Evolutionary conservation across 2,888 invertebrate genomes (phyloP), one percentile per base, ranked within the genome.

Genomic region (Aethes cnicana): DNA sequence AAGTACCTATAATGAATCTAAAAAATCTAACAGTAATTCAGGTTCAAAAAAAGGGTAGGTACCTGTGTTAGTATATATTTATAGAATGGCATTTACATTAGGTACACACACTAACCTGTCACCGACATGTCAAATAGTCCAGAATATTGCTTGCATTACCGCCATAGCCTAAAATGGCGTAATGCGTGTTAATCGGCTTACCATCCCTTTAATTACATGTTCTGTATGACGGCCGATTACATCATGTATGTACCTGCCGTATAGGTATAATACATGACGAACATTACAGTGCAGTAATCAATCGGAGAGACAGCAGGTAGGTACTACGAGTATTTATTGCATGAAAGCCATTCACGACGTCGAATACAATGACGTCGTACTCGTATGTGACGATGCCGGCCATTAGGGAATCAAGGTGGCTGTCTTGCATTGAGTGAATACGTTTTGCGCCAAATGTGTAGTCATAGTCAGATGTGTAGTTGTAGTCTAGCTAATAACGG

Each of bases 101-200:
- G n/a, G n/a, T n/a, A n/a, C n/a, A n/a, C n/a, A n/a, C n/a, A n/a
- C n/a, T n/a, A n/a, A n/a, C n/a, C n/a, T n/a, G n/a, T n/a, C n/a
- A n/a, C n/a, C n/a, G n/a, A n/a, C n/a, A n/a, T n/a, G n/a, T n/a
- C 5, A 14, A 2, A 21, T 8, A 8, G n/a, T 2, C n/a, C 14
- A 16, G 23, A 16, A 33, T 9, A 9, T 39, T 2, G 25, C 16
- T 30, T 42, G 42, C 28, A 42, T 42, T 30, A 18, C 12, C 42
- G 25, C n/a, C 23, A 6, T 8, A 28, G 26, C 18, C 12, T 28
- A 28, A 42, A 42, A 42, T 18, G 14, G 28, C 26, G n/a, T 42
- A 28, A 28, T 42, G 11, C 18, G n/a, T 11, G 75, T 71, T 79
- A 81, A 81, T 77, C 77, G 68, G 72, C 74, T 81, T 72, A 57